A percentile compares a stretch with the other conserved stretches of the same genome.
Evolutionary conservation across 2,113 vertebrate species (phyloP).

Genomic region (Ictalurus punctatus): DNA sequence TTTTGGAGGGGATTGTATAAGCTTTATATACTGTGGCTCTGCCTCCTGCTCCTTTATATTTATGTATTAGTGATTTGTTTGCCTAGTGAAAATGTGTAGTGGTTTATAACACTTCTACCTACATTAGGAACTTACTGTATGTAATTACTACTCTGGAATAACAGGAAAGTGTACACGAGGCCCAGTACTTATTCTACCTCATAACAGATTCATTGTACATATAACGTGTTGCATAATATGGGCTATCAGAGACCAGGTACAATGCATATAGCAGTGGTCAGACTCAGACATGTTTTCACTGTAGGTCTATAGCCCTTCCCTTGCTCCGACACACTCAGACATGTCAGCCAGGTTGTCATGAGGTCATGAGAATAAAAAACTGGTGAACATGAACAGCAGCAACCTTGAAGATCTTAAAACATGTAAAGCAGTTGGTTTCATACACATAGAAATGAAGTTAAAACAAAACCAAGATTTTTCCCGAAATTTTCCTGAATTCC

Average conservation of each 20-base stretch:
- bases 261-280: not conserved
- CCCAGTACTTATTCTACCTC: not conserved
- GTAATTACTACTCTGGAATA: not conserved
- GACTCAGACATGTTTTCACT: not conserved
- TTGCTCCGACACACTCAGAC: slow-evolving; percentile 32
- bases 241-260: too few species aligned
- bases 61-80: not conserved
- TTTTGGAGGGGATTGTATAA: too few species aligned
- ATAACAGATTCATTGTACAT: not conserved
- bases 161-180: not conserved
- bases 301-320: not conserved
- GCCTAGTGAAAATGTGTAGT: not conserved
- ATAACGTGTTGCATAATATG: not conserved
- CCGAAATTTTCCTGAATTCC: not conserved
- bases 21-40: too few species aligned
- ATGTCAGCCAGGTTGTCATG: slow-evolving; percentile 51
- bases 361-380: slow-evolving; percentile 49
- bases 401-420: slow-evolving; percentile 48
- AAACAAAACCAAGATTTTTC: slow-evolving; percentile 12
- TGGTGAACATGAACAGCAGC: slow-evolving; percentile 42
- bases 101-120: not conserved
- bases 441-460: not conserved
- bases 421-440: slow-evolving; percentile 4
- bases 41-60: not conserved
- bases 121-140: not conserved